Base-by-base conservation (phyloP, 2,888 invertebrate genomes). In the Alitta virens region DNA sequence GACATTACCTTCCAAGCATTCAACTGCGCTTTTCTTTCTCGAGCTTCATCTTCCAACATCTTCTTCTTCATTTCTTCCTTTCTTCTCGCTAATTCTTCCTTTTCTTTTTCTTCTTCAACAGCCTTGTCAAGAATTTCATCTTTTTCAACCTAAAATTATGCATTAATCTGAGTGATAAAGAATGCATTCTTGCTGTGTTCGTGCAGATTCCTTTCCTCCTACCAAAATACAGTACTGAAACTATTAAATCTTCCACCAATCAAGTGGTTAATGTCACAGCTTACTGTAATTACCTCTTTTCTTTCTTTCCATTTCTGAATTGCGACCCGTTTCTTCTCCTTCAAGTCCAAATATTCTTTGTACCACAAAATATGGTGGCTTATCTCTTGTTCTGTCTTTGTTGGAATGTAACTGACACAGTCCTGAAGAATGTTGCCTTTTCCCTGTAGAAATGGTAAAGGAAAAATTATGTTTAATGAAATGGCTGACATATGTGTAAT, bases 1-100 rank as follows among this genome's bases (percentile, higher is more conserved):
- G n/a, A n/a, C n/a, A n/a, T n/a, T n/a, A 79, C 80, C 72, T 74
- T 79, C 75, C 79, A 80, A 18, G 77, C 71, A 66, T 78, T 77
- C 1, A 80, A 68, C 56, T 74, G 66, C n/a, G 72, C 66, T 51
- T 71, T 69, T 56, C 74, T 70, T 58, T 77, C 73, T n/a, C 66
- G 55, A 55, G 73, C 72, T 56, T 78, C 78, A 57, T 71, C 64
- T 56, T 65, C 63, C n/a, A 63, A 40, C 52, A 72, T 71, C 12
- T 74, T 68, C 57, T 68, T 63, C 63, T 70, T 68, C 56, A 73
- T 63, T 51, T 72, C 57, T 43, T 63, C 66, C 52, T 68, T 65
- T 52, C 65, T 68, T 43, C 66, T 74, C 40, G 65, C 62, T 51
- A 71, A 68, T 24, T 71, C 68, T 26, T 65, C 66, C 46, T 69